phyloP scores from a whole-genome alignment of 2,797 vertebrate species.

The Echeneis naucrates region DNA sequence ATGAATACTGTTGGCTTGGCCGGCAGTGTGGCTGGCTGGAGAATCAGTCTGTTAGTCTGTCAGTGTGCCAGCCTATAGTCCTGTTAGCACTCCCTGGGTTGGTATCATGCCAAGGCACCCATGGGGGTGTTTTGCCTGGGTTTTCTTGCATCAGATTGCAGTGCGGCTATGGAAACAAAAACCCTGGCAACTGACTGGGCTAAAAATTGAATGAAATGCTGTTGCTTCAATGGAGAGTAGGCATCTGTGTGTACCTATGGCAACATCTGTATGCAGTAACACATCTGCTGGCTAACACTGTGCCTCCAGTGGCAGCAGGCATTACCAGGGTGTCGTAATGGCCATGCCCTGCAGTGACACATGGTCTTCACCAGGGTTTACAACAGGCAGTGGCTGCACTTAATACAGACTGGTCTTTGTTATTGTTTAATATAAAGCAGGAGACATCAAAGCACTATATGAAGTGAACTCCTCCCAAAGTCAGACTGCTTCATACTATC shows the following conservation, averaged over 20 bases:
- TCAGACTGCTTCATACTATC: slow-evolving; percentile 16
- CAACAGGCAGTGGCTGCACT: slow-evolving; percentile 43
- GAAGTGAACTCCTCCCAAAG: slow-evolving; percentile 36
- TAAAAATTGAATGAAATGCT: slow-evolving; percentile 68
- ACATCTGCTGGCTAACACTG: slow-evolving; percentile 34
- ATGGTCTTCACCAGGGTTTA: slow-evolving; percentile 51
- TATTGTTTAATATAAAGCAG: slow-evolving; percentile 49
- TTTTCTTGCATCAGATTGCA: slow-evolving; percentile 77
- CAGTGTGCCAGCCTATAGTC: slow-evolving; percentile 38
- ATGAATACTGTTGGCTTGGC: slow-evolving; percentile 31
- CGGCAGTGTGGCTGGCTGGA: slow-evolving; percentile 18
- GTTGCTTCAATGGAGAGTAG: slow-evolving; percentile 47
- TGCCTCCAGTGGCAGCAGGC: slow-evolving; percentile 8
- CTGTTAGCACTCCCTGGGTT: slow-evolving; percentile 32
- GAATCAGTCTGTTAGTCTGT: no score
- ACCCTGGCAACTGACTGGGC: slow-evolving; percentile 82
- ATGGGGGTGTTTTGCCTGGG: slow-evolving; percentile 61
- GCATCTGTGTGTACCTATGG: slow-evolving; percentile 59
- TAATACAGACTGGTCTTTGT: slow-evolving; percentile 44
- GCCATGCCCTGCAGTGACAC: slow-evolving; percentile 35
- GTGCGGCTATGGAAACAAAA: slow-evolving; percentile 87
- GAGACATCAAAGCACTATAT: slow-evolving; percentile 55
- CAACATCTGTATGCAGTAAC: slow-evolving; percentile 62
- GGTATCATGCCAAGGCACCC: slow-evolving; percentile 39
- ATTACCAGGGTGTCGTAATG: slow-evolving; percentile 26